Conservation (phyloP, 2,113 vertebrate species). For the Penelope pileata region DNA sequence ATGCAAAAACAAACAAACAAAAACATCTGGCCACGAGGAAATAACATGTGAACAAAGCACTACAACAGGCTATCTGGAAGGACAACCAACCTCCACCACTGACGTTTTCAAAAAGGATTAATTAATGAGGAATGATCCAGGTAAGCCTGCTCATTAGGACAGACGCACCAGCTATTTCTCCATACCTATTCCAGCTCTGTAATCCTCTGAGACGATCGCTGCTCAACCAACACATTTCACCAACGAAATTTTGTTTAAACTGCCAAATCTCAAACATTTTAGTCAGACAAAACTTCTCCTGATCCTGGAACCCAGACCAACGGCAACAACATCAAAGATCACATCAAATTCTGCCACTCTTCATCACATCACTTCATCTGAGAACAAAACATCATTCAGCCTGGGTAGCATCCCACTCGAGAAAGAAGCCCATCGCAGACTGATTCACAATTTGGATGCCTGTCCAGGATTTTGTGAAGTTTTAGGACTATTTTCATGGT, state of each 20-base stretch:
- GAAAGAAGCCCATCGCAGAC: neutral
- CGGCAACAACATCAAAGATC: neutral
- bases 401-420: neutral
- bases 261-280: neutral
- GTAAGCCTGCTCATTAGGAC: neutral
- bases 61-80: neutral
- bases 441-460: neutral
- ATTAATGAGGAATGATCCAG: neutral
- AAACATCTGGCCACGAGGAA: neutral
- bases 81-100: neutral
- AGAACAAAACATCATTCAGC: neutral
- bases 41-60: neutral
- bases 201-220: neutral
- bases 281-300: neutral
- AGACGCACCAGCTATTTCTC: neutral
- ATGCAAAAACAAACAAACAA: neutral
- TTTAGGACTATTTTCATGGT: neutral
- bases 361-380: neutral
- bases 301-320: neutral
- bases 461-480: neutral
- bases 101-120: neutral
- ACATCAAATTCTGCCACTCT: neutral
- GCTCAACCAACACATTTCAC: rapidly evolving
- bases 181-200: neutral
- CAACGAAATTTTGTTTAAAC: neutral